Percentiles rank a stretch among this genome's conserved stretches.
These are phyloP conservation scores for Pristionchus maxplancki DNA, from an alignment of 2,888 invertebrate genomes.

Conservation along the genomic window DNA sequence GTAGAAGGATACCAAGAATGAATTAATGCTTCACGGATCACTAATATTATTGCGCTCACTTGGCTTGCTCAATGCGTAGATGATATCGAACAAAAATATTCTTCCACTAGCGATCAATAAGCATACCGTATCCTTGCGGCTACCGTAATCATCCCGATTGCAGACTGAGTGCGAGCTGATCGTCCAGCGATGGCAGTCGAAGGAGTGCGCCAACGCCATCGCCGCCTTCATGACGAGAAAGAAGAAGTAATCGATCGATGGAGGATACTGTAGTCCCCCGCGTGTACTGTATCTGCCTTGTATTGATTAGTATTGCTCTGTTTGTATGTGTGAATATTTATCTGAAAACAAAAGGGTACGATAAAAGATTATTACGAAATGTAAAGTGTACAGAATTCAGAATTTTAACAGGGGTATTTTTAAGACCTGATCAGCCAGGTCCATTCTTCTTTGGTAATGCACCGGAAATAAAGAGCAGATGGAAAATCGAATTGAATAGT, in stretches of 20 bases:
- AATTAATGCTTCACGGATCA: too few relatives aligned
- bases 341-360: background rate
- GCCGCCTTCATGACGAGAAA: constrained; percentile 80
- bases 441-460: too few relatives aligned
- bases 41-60: background rate
- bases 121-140: background rate
- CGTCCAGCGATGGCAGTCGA: constrained; percentile 83
- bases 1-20: too few relatives aligned
- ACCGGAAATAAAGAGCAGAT: background rate
- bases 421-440: too few relatives aligned
- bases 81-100: background rate
- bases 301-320: background rate
- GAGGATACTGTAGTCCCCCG: background rate
- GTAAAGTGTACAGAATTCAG: too few relatives aligned
- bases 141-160: constrained; percentile 37
- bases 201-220: constrained; percentile 84
- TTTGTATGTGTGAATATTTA: background rate
- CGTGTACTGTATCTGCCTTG: background rate
- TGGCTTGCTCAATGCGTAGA: background rate
- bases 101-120: background rate
- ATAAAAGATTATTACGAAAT: background rate
- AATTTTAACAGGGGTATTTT: too few relatives aligned
- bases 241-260: constrained; percentile 52
- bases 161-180: constrained; percentile 84
- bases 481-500: background rate